Evolutionary conservation across 2,113 vertebrate species (phyloP), one percentile per base, ranked within the genome.

Genomic region (Sterrhoptilus dennistouni): DNA sequence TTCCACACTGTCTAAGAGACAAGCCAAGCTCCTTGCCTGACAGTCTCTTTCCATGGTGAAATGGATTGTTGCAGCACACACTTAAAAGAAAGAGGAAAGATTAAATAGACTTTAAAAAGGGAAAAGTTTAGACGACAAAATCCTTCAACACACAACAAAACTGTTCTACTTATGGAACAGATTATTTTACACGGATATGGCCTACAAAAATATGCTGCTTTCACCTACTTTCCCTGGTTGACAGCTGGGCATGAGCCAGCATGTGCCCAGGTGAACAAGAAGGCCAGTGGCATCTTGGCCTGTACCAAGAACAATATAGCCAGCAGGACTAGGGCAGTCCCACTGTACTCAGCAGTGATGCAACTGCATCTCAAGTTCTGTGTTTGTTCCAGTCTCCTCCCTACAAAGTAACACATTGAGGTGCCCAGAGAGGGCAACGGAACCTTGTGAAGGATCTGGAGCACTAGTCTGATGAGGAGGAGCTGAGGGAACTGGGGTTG

Each of bases 1-100:
- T 96, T 98, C 97, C 33, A 98, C 53, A 3, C 65, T 87, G 95
- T 80, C 82, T 81, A 98, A 97, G 47, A 98, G 92, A 21, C 68
- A 49, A 56, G n/a, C 40, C 49, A 98, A 80, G 21, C 59, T 92
- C 35, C 60, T 78, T 14, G 85, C 64, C 5, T 92, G 72, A 31
- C 16, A 20, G 3, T 87, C 81, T 1, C 75, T 87, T 5, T 28
- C 53, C 7, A 50, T 77, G 64, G 76, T 91, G 16, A 94, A 94
- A 69, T 8, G 27, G 11, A 38, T 47, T 77, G 36, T 42, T 85
- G 49, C 33, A 69, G 45, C 21, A 87, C 23, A 69, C 11, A 31
- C 22, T 68, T 74, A 8, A 63, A 57, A 87, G 66, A 65, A 63
- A 54, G 72, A 96, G n/a, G 8, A 57, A 71, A 38, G 50, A 21